Conservation (phyloP, 2,888 invertebrate species). For the Lissocephala sabroskyi region DNA sequence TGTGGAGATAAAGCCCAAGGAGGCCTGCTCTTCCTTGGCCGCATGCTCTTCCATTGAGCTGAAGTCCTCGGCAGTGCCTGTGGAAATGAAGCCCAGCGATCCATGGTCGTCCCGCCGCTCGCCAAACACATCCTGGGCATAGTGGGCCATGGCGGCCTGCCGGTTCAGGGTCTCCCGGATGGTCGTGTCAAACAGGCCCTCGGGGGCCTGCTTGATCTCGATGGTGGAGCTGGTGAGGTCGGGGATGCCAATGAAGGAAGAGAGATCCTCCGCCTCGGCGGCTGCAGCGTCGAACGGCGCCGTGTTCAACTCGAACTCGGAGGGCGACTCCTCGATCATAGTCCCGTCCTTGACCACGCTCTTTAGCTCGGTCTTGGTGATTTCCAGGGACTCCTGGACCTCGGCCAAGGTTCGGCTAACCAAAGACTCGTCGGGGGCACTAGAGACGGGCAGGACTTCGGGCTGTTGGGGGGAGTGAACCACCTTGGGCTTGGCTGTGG, state of each 20-base stretch:
- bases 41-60: slow-evolving; percentile 58
- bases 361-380: slow-evolving; percentile 80
- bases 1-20: slow-evolving; percentile 64
- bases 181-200: slow-evolving; percentile 39
- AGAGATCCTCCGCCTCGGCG: slow-evolving; percentile 47
- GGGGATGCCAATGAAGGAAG: slow-evolving; percentile 65
- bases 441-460: slow-evolving; percentile 27
- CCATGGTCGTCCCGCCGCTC: slow-evolving; percentile 47
- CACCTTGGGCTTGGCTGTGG: slow-evolving; percentile 48
- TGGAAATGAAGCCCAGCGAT: slow-evolving; percentile 65
- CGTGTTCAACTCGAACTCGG: slow-evolving; percentile 82
- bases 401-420: slow-evolving; percentile 80
- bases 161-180: slow-evolving; percentile 52
- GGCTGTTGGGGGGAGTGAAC: slow-evolving; percentile 59
- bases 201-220: slow-evolving; percentile 41
- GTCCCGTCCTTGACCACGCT: slow-evolving; percentile 77
- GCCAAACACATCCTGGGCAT: slow-evolving; percentile 40
- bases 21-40: slow-evolving; percentile 60
- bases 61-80: slow-evolving; percentile 60
- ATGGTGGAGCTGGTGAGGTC: slow-evolving; percentile 43
- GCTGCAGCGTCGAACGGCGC: slow-evolving; percentile 68
- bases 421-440: slow-evolving; percentile 73
- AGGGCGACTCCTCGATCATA: slow-evolving; percentile 81
- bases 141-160: slow-evolving; percentile 52
- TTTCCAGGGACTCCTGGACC: slow-evolving; percentile 81